phyloP scores from a whole-genome alignment of 2,113 vertebrate genomes.

The Salvelinus fontinalis region DNA sequence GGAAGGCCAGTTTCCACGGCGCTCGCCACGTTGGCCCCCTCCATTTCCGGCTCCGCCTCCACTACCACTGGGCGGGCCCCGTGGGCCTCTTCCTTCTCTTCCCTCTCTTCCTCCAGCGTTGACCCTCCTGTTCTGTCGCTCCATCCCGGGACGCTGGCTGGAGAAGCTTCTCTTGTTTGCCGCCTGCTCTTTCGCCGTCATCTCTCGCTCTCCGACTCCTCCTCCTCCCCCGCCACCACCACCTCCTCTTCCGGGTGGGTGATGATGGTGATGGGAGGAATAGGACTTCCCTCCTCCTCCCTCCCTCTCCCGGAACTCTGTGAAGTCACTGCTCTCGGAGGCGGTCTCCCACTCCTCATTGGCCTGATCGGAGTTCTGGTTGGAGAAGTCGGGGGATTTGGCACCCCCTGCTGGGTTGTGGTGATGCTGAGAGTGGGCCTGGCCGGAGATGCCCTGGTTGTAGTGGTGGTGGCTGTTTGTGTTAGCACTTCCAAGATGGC shows the following conservation, averaged over 20 bases:
- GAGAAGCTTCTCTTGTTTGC: constrained; percentile 91
- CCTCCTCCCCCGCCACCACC: constrained; percentile 48
- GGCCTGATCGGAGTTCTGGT: constrained; percentile 93
- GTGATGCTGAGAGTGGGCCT: constrained; percentile 60
- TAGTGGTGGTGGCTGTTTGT: constrained; percentile 60
- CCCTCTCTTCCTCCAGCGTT: constrained; percentile 68
- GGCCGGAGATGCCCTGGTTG: constrained; percentile 56
- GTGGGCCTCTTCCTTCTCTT: constrained; percentile 65
- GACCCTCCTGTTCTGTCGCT: constrained; percentile 85
- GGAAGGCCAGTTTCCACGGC: constrained; percentile 86
- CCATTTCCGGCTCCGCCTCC: constrained; percentile 67
- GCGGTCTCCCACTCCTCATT: constrained; percentile 95
- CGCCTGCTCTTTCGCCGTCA: constrained; percentile 68
- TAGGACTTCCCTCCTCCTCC: constrained; percentile 62
- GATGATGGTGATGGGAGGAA: constrained; percentile 70
- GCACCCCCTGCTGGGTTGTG: constrained; percentile 77
- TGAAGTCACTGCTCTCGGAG: constrained; percentile 92
- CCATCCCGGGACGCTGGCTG: constrained; percentile 89
- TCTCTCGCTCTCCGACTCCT: constrained; percentile 70
- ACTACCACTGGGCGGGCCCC: constrained; percentile 68
- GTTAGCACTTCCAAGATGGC: constrained; percentile 62
- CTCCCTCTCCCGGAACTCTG: constrained; percentile 83
- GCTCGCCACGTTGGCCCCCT: constrained; percentile 73
- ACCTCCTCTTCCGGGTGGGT: constrained; percentile 45
- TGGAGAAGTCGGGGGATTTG: constrained; percentile 89